Evolutionary conservation across 2,797 vertebrate species (phyloP).

Genomic region (Semotilus atromaculatus): DNA sequence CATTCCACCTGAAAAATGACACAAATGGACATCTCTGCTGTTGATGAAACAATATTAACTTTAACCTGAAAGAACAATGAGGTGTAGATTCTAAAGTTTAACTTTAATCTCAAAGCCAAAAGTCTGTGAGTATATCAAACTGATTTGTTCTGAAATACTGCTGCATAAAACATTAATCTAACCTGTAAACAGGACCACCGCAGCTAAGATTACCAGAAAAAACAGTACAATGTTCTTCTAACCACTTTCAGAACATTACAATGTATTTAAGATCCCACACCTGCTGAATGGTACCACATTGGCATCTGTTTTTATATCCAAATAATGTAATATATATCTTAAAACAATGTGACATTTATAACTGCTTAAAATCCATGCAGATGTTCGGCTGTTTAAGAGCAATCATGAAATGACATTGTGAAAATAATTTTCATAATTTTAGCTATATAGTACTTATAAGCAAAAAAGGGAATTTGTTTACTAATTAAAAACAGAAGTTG

Average conservation of each 20-base stretch:
- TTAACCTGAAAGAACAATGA: neutral
- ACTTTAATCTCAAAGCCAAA: slow-evolving; percentile 5
- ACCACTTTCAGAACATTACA: too few relatives aligned
- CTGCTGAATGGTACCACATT: too few relatives aligned
- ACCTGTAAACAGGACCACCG: slow-evolving; percentile 1
- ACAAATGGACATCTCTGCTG: neutral
- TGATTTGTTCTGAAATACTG: slow-evolving; percentile 6
- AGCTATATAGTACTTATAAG: slow-evolving; percentile 28
- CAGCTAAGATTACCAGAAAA: neutral
- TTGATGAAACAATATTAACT: slow-evolving; percentile 15
- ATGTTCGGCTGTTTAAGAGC: slow-evolving; percentile 35
- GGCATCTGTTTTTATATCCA: too few relatives aligned
- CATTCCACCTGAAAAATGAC: slow-evolving; percentile 85
- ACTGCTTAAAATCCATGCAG: slow-evolving; percentile 53
- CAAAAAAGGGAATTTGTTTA: slow-evolving; percentile 57
- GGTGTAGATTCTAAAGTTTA: slow-evolving; percentile 1
- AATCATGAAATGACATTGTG: slow-evolving; percentile 16
- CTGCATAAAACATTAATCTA: slow-evolving; percentile 11
- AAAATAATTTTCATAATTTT: slow-evolving; percentile 43
- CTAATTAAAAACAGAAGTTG: slow-evolving; percentile 64
- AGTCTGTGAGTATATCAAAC: neutral
- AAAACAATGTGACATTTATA: slow-evolving; percentile 58
- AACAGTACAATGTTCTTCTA: too few relatives aligned
- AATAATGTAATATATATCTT: slow-evolving; percentile 52
- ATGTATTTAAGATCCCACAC: too few relatives aligned